Base-by-base conservation (phyloP, 2,888 invertebrate species). In the Watsonalla cultraria region DNA sequence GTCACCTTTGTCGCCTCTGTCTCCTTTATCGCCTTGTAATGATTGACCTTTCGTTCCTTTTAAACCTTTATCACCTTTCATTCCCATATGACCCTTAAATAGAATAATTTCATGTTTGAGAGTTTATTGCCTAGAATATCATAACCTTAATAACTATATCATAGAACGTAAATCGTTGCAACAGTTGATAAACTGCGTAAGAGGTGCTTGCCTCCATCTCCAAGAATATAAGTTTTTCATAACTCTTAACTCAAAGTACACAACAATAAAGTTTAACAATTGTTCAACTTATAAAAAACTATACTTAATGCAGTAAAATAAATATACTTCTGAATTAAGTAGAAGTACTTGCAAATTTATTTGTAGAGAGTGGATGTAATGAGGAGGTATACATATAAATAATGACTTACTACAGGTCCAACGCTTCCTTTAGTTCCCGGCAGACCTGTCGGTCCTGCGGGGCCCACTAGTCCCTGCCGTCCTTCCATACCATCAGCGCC, bases 401-500 rank as follows among this genome's bases (percentile, higher is more conserved):
- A 34, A n/a, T 5, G 33, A 54, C 65, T 72, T 86, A 95, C 95
- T 72, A 80, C 66, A 59, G 88, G 83, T 55, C 95, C 95, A 39
- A 76, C 71, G 65, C 91, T 92, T 60, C 95, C 96, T 73, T 92
- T 93, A 0, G 84, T 75, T 52, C 96, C 95, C 37, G 78, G 61
- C 15, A 85, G 73, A 9, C 95, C 95, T 5, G 78, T 66, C n/a
- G 86, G 90, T 42, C 95, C 95, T 46, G 89, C 70, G 0, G 91
- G 91, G 5, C 95, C 95, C 6, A 93, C 92, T 45, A 92, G 84
- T 11, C 96, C 96, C 8, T 91, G 86, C 7, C 86, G 83, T 46
- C 96, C 96, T 65, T 90, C 91, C 51, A 92, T 92, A 47, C 98
- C 98, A 69, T 95, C 93, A 45, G 92, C 82, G 51, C 97, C 96